Evolutionary conservation across 2,888 invertebrate genomes (phyloP), one percentile per base, ranked within the genome.

Genomic region (Drosophila quinaria): DNA sequence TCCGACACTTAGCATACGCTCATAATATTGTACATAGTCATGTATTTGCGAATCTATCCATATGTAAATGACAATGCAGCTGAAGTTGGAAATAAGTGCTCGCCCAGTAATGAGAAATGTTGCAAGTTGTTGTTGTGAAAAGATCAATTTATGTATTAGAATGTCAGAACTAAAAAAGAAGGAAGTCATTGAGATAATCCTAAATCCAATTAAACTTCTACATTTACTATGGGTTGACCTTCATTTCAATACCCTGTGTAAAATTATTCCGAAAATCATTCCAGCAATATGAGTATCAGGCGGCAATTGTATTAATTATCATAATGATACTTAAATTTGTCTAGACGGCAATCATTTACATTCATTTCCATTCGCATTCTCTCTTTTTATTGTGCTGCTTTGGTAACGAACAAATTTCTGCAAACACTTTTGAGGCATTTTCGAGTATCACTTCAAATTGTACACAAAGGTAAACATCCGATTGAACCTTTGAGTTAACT

Each of bases 241-340:
- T 15, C 17, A 51, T 11, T 31, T 10, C 11, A 33, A n/a, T 55
- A 19, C 10, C 31, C 42, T 55, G 15, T 10, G 4, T n/a, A 22
- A 56, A 25, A 31, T 11, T 1, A 56, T 33, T n/a, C 41, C 35
- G 31, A 31, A 39, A 25, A 42, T 17, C 58, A 31, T 50, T 37
- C 46, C 25, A 19, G 44, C 35, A 47, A 50, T 35, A 29, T 31
- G 47, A 19, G 13, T 37, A 31, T 8, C 29, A n/a, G 9, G n/a
- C 33, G 29, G 13, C 58, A 70, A 56, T 68, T 72, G 62, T 51
- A 66, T 81, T 76, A 74, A 83, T 84, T 83, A 81, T 71, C 81
- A 66, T 78, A 77, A 86, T 77, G 80, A 73, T 68, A 77, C 75
- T 85, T 77, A 46, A 70, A 70, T 60, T 73, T 60, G 87, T 87